Evolutionary conservation across 1,140 invertebrate genomes (phyloP).

Genomic region (Dendroctonus valens): DNA sequence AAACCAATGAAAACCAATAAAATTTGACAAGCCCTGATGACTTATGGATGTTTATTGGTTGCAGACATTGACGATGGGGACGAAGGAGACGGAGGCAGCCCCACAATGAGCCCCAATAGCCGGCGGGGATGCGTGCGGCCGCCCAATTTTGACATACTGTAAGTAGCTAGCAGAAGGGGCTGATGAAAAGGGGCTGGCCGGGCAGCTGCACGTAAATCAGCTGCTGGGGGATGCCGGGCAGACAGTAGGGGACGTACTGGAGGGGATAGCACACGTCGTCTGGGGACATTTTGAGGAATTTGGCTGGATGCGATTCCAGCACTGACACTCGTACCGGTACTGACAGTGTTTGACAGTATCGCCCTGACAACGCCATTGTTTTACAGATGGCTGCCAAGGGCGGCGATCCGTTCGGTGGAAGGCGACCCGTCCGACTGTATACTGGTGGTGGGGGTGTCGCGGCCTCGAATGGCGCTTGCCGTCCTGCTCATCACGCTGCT

Average conservation of each 20-base stretch:
- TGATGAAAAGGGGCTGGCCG: slow-evolving; percentile 21
- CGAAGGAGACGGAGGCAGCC: not conserved
- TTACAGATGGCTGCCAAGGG: slow-evolving; percentile 73
- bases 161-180: slow-evolving; percentile 32
- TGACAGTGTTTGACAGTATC: not conserved
- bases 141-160: slow-evolving; percentile 48
- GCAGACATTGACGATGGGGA: too few relatives aligned
- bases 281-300: slow-evolving; percentile 9
- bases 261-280: slow-evolving; percentile 27
- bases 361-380: not conserved
- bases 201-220: slow-evolving; percentile 27
- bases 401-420: slow-evolving; percentile 73
- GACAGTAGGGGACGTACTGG: slow-evolving; percentile 26
- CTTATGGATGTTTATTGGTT: too few relatives aligned
- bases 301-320: not conserved
- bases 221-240: slow-evolving; percentile 28
- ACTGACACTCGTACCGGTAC: not conserved
- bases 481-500: slow-evolving; percentile 73
- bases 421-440: slow-evolving; percentile 77
- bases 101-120: slow-evolving; percentile 42
- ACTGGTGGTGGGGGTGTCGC: slow-evolving; percentile 72
- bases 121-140: slow-evolving; percentile 46
- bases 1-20: too few relatives aligned
- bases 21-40: too few relatives aligned
- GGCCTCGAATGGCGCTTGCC: slow-evolving; percentile 74